phyloP scores from a whole-genome alignment of 2,797 vertebrate species.

The Leuciscus waleckii region DNA sequence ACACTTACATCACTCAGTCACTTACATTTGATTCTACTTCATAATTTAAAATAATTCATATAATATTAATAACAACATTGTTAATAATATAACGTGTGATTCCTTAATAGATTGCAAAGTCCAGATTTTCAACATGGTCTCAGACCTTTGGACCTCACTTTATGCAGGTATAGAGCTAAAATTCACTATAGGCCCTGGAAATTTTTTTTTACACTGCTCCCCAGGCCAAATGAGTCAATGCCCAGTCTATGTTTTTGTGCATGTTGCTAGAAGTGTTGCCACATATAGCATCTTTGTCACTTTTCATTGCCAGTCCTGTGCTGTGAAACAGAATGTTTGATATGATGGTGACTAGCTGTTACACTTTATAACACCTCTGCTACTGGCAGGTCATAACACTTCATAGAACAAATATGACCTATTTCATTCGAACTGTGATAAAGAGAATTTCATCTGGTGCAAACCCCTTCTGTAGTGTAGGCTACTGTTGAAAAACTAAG shows the following conservation, averaged over 20 bases:
- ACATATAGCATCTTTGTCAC: neutral
- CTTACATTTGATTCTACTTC: too few relatives aligned
- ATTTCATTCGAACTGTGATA: conserved; percentile 8
- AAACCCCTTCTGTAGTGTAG: neutral
- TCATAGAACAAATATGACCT: conserved; percentile 9
- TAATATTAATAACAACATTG: too few relatives aligned
- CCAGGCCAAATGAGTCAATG: neutral
- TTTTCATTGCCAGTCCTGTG: neutral
- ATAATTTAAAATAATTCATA: too few relatives aligned
- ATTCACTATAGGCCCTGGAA: neutral
- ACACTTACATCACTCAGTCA: neutral
- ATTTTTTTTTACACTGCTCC: neutral
- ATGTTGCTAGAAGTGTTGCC: neutral
- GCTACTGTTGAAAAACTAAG: conserved; percentile 1
- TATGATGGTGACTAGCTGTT: conserved; percentile 21
- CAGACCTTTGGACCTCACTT: too few relatives aligned
- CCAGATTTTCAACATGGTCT: too few relatives aligned
- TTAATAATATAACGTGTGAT: neutral
- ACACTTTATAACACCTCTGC: conserved; percentile 39
- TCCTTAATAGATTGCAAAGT: neutral
- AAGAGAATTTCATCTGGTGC: conserved; percentile 12
- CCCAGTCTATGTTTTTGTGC: neutral
- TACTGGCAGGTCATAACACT: conserved; percentile 41
- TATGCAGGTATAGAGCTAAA: too few relatives aligned
- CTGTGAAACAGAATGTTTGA: conserved; percentile 33